Conservation (phyloP, 2,797 vertebrate genomes). For the Coracias cyanogaster region DNA sequence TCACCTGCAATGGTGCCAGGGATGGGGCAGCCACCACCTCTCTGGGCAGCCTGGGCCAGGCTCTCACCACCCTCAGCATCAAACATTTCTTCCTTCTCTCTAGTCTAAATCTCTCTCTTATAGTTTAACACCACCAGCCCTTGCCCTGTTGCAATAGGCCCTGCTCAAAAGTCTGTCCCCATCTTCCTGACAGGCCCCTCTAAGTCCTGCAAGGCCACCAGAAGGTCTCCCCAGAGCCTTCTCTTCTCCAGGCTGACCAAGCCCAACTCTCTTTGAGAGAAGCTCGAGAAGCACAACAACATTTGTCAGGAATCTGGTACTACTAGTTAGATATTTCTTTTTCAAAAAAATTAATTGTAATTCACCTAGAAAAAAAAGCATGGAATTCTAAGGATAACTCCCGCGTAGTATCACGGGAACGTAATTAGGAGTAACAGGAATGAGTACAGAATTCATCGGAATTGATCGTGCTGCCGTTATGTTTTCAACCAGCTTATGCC, state of each 20-base stretch:
- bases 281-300: not conserved
- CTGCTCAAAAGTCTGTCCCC: not conserved
- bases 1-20: too few species aligned
- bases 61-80: too few species aligned
- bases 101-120: not conserved
- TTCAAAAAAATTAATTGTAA: not conserved
- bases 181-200: not conserved
- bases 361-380: not conserved
- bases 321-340: not conserved
- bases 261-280: not conserved
- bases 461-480: not conserved
- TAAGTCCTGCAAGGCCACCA: not conserved
- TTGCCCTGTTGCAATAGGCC: not conserved
- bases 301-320: not conserved
- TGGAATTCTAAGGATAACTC: not conserved
- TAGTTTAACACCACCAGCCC: not conserved
- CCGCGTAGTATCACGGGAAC: not conserved
- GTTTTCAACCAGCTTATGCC: not conserved
- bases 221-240: not conserved
- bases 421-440: not conserved
- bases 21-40: too few species aligned
- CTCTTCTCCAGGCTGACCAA: not conserved
- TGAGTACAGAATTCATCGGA: not conserved
- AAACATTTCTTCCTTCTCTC: not conserved
- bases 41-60: too few species aligned